Percentiles rank a stretch among this genome's conserved stretches.
phyloP scores from a whole-genome alignment of 2,797 vertebrate species.

The Carcharodon carcharias region DNA sequence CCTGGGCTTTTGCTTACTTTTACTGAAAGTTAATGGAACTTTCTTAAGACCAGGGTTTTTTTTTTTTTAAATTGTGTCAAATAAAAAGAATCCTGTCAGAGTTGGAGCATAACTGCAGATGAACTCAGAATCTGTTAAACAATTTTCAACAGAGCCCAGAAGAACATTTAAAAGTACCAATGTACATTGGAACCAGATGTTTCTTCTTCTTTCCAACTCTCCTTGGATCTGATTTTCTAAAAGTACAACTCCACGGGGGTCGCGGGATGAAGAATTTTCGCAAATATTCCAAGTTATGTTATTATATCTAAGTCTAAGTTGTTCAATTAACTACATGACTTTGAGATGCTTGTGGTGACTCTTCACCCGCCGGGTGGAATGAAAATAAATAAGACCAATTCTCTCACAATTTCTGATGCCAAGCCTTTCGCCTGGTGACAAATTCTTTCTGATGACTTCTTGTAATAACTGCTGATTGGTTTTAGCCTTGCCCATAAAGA shows the following conservation, averaged over 20 bases:
- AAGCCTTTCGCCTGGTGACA: neutral
- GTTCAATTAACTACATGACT: neutral
- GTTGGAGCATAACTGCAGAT: neutral
- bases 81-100: neutral
- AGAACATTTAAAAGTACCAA: neutral
- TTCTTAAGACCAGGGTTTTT: neutral
- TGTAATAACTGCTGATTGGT: neutral
- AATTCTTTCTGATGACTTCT: neutral
- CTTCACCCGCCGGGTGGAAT: neutral
- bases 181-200: neutral
- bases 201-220: neutral
- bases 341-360: neutral
- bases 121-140: neutral
- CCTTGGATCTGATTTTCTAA: neutral
- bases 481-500: neutral
- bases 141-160: neutral
- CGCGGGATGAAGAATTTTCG: neutral
- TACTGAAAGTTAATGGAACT: neutral
- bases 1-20: neutral
- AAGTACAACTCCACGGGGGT: neutral
- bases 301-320: neutral
- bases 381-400: neutral
- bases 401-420: neutral
- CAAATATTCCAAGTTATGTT: neutral
- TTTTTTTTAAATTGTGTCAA: neutral